Base-by-base conservation (phyloP, 2,888 invertebrate species). In the Drosophila pseudotalamancana region DNA sequence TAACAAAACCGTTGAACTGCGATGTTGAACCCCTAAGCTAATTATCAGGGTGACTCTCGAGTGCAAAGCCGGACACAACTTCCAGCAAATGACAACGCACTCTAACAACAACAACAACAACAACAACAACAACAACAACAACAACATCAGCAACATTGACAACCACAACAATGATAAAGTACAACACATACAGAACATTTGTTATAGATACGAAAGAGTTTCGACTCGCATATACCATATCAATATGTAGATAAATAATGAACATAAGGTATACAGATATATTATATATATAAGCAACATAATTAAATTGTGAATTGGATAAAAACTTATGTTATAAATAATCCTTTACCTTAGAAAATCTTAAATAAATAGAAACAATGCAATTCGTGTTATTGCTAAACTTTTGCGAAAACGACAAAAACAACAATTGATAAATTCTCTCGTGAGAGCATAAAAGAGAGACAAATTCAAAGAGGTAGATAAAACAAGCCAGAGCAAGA, bases 1-100 rank as follows among this genome's bases (percentile, higher is more conserved):
- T 83, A 88, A 77, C 75, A 77, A 75, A 89, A 87, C 82, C 87
- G 71, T 72, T 86, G 88, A 88, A 89, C 90, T 86, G 87, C 66
- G 62, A 77, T 60, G 87, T 86, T 88, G 88, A 88, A 88, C 89
- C 78, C 74, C 76, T 86, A 88, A 89, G 88, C 89, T 89, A 88
- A 83, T 83, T 83, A 83, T 69, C 73, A 67, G 67, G 81, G 84
- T 86, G 77, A 76, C 45, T 66, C 45, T 31, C 56, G 60, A 53
- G 79, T 84, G 66, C 59, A 59, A 31, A 70, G 57, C 42, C 54
- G 50, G 37, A 72, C 48, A 65, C 51, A 49, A 31, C n/a, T 45
- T 37, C 21, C 16, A 45, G 27, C 45, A 34, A 60, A 54, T 54
- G 46, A 19, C 43, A 32, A 35, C 48, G 40, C 51, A 45, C 45